Percentiles rank a stretch among this genome's conserved stretches.
Conservation (phyloP, 2,888 invertebrate species). For the Ethmia dodecea region DNA sequence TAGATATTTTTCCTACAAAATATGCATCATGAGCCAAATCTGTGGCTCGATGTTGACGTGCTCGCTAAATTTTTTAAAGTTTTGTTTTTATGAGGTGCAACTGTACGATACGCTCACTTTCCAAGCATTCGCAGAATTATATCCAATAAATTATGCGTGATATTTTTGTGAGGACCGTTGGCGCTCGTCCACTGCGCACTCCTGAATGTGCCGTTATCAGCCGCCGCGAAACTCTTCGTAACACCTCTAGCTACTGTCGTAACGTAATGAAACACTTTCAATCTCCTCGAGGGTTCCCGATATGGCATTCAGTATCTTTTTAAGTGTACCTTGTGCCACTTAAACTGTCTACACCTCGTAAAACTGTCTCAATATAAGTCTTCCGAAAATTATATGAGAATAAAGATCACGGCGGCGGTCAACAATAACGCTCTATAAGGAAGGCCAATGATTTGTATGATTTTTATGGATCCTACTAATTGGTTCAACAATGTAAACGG, state of each 20-base stretch:
- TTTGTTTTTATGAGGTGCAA: constrained; percentile 73
- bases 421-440: constrained; percentile 52
- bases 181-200: constrained; percentile 60
- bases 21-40: constrained; percentile 48
- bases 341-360: constrained; percentile 60
- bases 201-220: constrained; percentile 50
- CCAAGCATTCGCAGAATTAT: constrained; percentile 64
- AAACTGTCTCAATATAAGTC: constrained; percentile 56
- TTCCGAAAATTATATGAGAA: constrained; percentile 46
- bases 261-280: constrained; percentile 15
- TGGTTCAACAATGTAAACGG: constrained; percentile 66
- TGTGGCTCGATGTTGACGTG: constrained; percentile 37
- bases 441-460: constrained; percentile 58
- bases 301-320: constrained; percentile 38
- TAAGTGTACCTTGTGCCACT: constrained; percentile 38
- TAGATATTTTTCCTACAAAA: constrained; percentile 39
- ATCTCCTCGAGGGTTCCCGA: constrained; percentile 24
- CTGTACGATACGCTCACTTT: constrained; percentile 53
- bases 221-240: constrained; percentile 34
- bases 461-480: constrained; percentile 67
- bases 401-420: constrained; percentile 41
- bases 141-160: constrained; percentile 68
- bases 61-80: constrained; percentile 55
- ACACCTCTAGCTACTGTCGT: constrained; percentile 20
- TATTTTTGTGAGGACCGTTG: constrained; percentile 69